Evolutionary conservation across 92 coral and sea anemone species (phyloP), one percentile per base, ranked within the genome.

Genomic region (Actinostola sp.): DNA sequence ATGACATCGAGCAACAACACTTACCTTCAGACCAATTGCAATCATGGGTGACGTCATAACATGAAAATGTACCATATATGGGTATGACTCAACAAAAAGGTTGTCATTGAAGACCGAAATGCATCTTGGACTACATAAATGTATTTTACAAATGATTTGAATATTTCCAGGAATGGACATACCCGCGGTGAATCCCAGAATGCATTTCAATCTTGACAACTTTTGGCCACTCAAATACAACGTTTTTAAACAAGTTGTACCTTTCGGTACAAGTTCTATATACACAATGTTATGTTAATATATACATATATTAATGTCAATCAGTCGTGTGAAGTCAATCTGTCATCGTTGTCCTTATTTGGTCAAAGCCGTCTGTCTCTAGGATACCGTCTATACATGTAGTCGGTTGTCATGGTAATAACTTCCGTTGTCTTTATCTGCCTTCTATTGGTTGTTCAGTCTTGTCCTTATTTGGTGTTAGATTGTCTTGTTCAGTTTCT

Each of bases 331-430:
- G 54, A 48, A 9, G 16, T 48, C 19, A 48, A 10, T 8, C 24
- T 12, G 56, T n/a, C 56, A 21, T 49, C 56, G 24, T 20, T 9
- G 54, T 3, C 3, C 2, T 1, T 53, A 15, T 9, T 24, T 3
- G 60, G 20, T 36, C 42, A 4, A 36, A 4, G 11, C 11, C 4
- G 4, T 36, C 11, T 11, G 42, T 36, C 11, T 4, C 11, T 36
- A 36, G 42, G 42, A 36, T 36, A 36, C 42, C 4, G 42, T 36
- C 42, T 36, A 36, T n/a, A n/a, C 63, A 57, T 17, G 39, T 27
- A 30, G 63, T 27, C 28, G 2, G 63, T 57, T 57, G 63, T 57
- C 63, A 26, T 57, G 59, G 59, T 23, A 52, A 52, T 29, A 2
- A 21, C 21, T 19, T 19, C 59, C 59, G 11, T 2, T 2, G 7